Evolutionary conservation across 2,888 invertebrate species (phyloP), one percentile per base, ranked within the genome.

Genomic region (Leptinotarsa juncta): DNA sequence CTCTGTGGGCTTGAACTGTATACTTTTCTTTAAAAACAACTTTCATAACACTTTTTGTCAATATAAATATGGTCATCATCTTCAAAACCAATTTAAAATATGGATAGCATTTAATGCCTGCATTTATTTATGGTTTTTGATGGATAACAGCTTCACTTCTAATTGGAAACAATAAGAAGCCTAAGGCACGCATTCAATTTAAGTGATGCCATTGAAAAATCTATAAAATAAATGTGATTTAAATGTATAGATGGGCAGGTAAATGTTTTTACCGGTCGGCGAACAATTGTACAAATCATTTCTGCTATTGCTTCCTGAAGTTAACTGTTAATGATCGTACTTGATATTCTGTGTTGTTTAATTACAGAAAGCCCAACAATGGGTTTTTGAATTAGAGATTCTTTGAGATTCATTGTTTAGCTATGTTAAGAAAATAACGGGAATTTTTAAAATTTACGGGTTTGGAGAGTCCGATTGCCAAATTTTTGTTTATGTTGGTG

Each of bases 221-320:
- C 55, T 55, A 55, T 55, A n/a, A 10, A 55, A 55, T 55, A 10
- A 55, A 51, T 51, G 15, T n/a, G n/a, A 51, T 51, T 51, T 51
- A 57, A 20, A 20, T 18, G 20, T 57, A 18, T 20, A 42, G 42
- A 42, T 10, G 42, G 42, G 10, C 42, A 42, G 42, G 42, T 42
- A 42, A 42, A 42, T 42, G 42, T 42, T 42, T 10, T 20, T 12
- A 57, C 57, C 18, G 20, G 57, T 57, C 57, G 18, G 20, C 57
- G 20, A 57, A 57, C 57, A 57, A 51, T 51, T 20, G 12, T 57
- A 57, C 57, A 57, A 57, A 57, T 57, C 57, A 57, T 57, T 57
- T 57, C 18, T 10, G 18, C 14, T 57, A 23, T 20, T 10, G 57
- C 18, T 18, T 20, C 18, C 57, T 57, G 18, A 20, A 20, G 57